phyloP scores from a whole-genome alignment of 2,113 vertebrate species.

The Zeus faber region DNA sequence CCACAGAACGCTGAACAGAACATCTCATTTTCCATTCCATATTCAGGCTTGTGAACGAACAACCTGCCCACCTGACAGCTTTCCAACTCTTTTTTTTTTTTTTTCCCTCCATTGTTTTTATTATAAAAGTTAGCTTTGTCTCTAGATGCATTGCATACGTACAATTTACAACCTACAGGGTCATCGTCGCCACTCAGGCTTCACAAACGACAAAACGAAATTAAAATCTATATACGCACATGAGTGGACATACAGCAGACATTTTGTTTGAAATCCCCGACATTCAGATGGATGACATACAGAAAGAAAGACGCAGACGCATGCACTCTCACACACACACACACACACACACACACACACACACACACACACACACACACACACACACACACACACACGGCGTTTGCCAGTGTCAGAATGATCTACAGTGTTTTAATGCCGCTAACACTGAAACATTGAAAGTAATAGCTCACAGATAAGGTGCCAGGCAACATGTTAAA shows the following conservation, averaged over 20 bases:
- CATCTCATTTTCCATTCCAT: conserved; percentile 30
- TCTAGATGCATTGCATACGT: conserved; percentile 57
- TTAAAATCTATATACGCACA: conserved; percentile 58
- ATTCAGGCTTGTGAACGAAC: conserved; percentile 39
- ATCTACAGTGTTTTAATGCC: too few relatives aligned
- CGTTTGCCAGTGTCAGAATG: neutral
- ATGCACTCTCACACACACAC: conserved; percentile 49
- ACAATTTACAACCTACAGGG: conserved; percentile 61
- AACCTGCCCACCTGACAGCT: conserved; percentile 17
- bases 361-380: conserved; percentile 52
- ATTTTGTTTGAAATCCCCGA: conserved; percentile 73
- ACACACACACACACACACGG: neutral
- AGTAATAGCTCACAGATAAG: too few relatives aligned
- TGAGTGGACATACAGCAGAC: conserved; percentile 58
- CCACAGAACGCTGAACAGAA: conserved; percentile 60
- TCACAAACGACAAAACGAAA: conserved; percentile 43
- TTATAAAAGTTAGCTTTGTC: conserved; percentile 49
- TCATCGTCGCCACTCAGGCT: conserved; percentile 35
- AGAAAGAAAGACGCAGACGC: conserved; percentile 27
- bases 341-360: conserved; percentile 54
- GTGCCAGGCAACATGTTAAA: too few relatives aligned
- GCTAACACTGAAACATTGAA: too few relatives aligned
- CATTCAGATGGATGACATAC: conserved; percentile 80
- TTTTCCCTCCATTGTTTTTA: too few relatives aligned
- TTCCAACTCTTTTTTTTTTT: conserved; percentile 23